These are phyloP conservation scores for Marasmarcha lunaedactyla DNA, from an alignment of 2,888 invertebrate genomes.

Conservation along the genomic window DNA sequence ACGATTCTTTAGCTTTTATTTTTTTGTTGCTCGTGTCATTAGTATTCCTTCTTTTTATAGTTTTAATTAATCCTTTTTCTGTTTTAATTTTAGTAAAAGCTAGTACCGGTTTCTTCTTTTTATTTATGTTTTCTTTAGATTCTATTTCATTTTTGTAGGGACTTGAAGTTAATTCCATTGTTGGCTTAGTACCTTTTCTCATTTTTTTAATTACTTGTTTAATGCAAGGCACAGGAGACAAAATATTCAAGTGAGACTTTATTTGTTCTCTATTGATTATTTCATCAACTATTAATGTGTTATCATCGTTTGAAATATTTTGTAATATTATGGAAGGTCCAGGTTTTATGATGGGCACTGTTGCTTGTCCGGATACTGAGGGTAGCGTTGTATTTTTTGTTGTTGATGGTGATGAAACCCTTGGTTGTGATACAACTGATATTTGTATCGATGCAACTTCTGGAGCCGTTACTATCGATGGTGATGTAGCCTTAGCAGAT, in stretches of 20 bases:
- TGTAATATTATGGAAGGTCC: background rate
- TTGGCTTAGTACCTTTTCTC: slow-evolving; percentile 1
- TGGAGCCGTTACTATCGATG: background rate
- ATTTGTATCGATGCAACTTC: background rate
- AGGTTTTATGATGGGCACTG: background rate
- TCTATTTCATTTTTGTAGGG: slow-evolving; percentile 6
- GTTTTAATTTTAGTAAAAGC: slow-evolving; percentile 9
- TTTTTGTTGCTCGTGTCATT: background rate
- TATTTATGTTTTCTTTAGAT: slow-evolving; percentile 2
- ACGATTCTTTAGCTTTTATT: slow-evolving; percentile 2
- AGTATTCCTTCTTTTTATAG: background rate
- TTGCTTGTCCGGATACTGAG: too few species aligned
- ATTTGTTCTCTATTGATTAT: background rate
- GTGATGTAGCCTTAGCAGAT: slow-evolving; percentile 2
- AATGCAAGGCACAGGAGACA: slow-evolving; percentile 1
- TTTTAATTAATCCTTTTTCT: slow-evolving; percentile 5
- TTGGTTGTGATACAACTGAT: too few species aligned
- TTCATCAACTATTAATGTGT: background rate
- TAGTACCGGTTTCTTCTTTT: background rate
- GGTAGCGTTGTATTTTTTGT: too few species aligned
- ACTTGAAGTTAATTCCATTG: slow-evolving; percentile 4
- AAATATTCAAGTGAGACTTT: slow-evolving; percentile 3
- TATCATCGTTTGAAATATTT: background rate
- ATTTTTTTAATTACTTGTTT: slow-evolving; percentile 2
- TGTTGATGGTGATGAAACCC: too few species aligned